phyloP scores from a whole-genome alignment of 2,888 invertebrate species.

The Elysia crispata region DNA sequence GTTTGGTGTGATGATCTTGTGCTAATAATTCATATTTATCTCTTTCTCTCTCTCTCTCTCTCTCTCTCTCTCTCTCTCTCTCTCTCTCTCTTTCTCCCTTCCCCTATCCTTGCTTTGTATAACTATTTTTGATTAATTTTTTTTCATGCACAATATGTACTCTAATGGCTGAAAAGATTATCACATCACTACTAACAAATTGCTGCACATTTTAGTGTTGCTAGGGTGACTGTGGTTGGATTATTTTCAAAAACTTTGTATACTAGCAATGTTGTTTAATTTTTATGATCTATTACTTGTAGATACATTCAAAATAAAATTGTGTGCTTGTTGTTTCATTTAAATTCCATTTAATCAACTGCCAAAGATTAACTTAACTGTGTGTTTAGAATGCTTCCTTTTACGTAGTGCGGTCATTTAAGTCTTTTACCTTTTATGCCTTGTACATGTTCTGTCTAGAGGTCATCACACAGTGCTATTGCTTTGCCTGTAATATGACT shows the following conservation, averaged over 20 bases:
- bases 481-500: too few species aligned
- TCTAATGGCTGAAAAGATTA: too few species aligned
- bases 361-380: slow-evolving; percentile 42
- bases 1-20: slow-evolving; percentile 20
- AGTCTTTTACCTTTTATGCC: neutral
- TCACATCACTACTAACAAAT: too few species aligned
- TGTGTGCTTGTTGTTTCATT: slow-evolving; percentile 12
- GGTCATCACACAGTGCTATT: too few species aligned
- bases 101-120: neutral
- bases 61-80: slow-evolving; percentile 9
- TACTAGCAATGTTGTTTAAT: too few species aligned
- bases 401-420: too few species aligned
- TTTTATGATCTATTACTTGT: too few species aligned
- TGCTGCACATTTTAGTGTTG: too few species aligned
- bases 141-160: too few species aligned
- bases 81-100: neutral
- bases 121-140: neutral
- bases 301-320: too few species aligned
- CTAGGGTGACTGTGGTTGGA: too few species aligned
- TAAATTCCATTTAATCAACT: slow-evolving; percentile 38
- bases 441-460: neutral
- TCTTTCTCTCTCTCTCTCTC: slow-evolving; percentile 31
- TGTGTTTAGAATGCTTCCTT: slow-evolving; percentile 18
- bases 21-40: neutral
- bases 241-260: too few species aligned